Conservation (phyloP, 2,113 vertebrate genomes). For the Nettapus auritus region DNA sequence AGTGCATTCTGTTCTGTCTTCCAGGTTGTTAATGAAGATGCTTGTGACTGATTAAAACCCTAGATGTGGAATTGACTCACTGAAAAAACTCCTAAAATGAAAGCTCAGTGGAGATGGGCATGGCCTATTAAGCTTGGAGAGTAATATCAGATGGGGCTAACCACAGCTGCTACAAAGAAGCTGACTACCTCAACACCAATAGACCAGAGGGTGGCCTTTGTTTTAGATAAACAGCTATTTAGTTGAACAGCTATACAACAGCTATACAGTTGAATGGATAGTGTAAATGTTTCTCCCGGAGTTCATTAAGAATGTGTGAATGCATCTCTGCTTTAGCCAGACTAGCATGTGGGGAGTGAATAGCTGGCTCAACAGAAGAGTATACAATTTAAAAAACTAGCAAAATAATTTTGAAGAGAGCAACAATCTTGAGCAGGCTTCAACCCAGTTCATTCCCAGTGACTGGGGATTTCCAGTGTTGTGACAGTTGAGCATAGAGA, state of each 20-base stretch:
- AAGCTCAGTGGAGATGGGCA: background rate
- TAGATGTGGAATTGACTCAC: background rate
- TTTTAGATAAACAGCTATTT: background rate
- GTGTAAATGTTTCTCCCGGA: background rate
- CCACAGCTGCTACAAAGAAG: background rate
- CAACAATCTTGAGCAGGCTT: too few species aligned
- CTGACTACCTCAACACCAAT: background rate
- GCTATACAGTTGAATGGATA: background rate
- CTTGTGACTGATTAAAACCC: too few species aligned
- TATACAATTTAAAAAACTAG: too few species aligned
- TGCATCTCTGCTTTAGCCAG: background rate
- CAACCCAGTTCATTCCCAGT: too few species aligned
- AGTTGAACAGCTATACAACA: too few species aligned
- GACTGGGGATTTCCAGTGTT: too few species aligned
- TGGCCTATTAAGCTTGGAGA: background rate
- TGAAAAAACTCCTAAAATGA: background rate
- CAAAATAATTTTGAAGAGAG: too few species aligned
- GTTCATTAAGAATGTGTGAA: background rate
- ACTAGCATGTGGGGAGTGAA: background rate
- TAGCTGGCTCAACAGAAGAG: background rate
- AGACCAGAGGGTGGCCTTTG: background rate
- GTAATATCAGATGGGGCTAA: background rate
- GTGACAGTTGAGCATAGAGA: background rate
- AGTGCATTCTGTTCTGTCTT: background rate
- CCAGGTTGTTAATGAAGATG: background rate